phyloP scores from a whole-genome alignment of 2,888 invertebrate species.

The Dendrolimus pini region DNA sequence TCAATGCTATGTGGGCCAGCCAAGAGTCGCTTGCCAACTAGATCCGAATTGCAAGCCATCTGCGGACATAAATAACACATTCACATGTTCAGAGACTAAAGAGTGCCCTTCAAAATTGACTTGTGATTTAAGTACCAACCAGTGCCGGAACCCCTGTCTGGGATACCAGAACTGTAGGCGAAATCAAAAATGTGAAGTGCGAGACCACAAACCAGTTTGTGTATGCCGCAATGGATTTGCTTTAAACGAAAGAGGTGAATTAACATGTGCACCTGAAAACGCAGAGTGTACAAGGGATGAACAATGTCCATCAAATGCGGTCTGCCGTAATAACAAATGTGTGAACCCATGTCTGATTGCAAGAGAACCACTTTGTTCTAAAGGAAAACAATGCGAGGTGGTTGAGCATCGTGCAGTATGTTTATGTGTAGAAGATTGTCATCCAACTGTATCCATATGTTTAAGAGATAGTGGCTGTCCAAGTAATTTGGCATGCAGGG shows the following conservation, averaged over 20 bases:
- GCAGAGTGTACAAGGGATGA: slow-evolving; percentile 87
- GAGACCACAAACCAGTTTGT: slow-evolving; percentile 89
- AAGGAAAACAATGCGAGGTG: slow-evolving; percentile 91
- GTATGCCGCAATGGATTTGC: slow-evolving; percentile 93
- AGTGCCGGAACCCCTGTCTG: slow-evolving; percentile 89
- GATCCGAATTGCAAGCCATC: slow-evolving; percentile 86
- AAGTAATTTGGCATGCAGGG: slow-evolving; percentile 88
- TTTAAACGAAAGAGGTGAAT: slow-evolving; percentile 90
- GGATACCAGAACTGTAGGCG: slow-evolving; percentile 83
- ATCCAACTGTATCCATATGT: slow-evolving; percentile 91
- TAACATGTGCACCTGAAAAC: slow-evolving; percentile 89
- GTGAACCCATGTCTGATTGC: slow-evolving; percentile 88
- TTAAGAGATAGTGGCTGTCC: slow-evolving; percentile 93
- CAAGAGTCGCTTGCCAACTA: slow-evolving; percentile 85
- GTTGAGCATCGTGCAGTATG: slow-evolving; percentile 91
- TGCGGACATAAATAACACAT: slow-evolving; percentile 75
- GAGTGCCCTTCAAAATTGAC: slow-evolving; percentile 86
- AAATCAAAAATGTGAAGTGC: slow-evolving; percentile 92
- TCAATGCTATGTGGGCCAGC: slow-evolving; percentile 90
- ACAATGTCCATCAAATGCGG: slow-evolving; percentile 91
- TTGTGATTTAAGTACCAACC: slow-evolving; percentile 82
- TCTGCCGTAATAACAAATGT: slow-evolving; percentile 89
- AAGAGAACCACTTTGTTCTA: slow-evolving; percentile 81
- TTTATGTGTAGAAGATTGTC: slow-evolving; percentile 91
- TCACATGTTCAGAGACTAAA: slow-evolving; percentile 80